Conservation (phyloP, 2,888 invertebrate species). For the Lasioglossum villosulum region DNA sequence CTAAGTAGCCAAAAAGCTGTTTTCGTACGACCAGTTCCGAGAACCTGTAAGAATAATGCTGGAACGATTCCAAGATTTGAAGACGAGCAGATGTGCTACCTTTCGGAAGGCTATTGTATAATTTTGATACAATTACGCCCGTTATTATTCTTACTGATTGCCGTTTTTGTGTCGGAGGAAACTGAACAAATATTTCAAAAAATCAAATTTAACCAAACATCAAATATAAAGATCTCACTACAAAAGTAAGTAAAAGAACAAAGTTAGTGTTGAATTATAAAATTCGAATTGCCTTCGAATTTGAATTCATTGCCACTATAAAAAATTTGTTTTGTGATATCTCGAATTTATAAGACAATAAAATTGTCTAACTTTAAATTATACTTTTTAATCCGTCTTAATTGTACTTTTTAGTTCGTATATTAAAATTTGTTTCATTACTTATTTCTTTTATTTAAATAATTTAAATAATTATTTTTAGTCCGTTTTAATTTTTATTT, state of each 20-base stretch:
- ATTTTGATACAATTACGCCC: background rate
- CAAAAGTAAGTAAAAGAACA: background rate
- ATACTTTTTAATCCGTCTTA: too few relatives aligned
- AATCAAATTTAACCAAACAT: background rate
- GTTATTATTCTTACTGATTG: background rate
- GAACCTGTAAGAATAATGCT: background rate
- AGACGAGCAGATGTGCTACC: conserved; percentile 9
- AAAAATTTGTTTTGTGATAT: too few relatives aligned
- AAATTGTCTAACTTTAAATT: too few relatives aligned
- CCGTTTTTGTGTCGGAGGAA: background rate
- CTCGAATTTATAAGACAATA: too few relatives aligned
- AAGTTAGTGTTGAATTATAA: too few relatives aligned
- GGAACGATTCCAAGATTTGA: background rate
- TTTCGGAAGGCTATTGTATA: background rate
- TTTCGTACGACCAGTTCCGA: conserved; percentile 10
- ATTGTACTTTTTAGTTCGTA: too few relatives aligned
- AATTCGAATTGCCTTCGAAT: too few relatives aligned
- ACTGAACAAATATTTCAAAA: background rate
- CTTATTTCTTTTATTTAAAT: too few relatives aligned
- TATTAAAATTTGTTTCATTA: too few relatives aligned
- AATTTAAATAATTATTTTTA: too few relatives aligned
- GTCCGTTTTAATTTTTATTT: too few relatives aligned
- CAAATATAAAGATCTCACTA: background rate
- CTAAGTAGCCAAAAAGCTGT: conserved; percentile 6
- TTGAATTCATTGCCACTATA: too few relatives aligned